phyloP scores from a whole-genome alignment of 2,888 invertebrate genomes.

The Sepiola atlantica region DNA sequence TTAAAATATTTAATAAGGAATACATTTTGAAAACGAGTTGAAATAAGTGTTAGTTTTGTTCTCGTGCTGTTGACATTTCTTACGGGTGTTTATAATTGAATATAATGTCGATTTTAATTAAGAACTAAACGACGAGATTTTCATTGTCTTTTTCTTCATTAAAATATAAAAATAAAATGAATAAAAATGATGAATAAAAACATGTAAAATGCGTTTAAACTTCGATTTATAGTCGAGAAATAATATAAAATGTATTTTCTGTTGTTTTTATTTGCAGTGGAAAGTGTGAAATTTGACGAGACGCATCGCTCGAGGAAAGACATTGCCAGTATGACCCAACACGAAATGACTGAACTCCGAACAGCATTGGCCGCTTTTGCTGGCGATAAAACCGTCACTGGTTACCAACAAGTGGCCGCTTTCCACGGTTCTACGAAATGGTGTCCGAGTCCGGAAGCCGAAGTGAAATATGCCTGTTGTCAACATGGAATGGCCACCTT shows the following conservation, averaged over 20 bases:
- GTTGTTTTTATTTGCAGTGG: not conserved
- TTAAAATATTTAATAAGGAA: too few relatives aligned
- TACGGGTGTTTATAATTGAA: too few relatives aligned
- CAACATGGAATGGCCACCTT: conserved; percentile 56
- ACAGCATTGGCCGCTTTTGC: conserved; percentile 51
- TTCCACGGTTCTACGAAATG: conserved; percentile 56
- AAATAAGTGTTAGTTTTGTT: too few relatives aligned
- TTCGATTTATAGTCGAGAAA: not conserved
- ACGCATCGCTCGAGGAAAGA: conserved; percentile 50
- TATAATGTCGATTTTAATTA: too few relatives aligned
- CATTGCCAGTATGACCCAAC: conserved; percentile 49
- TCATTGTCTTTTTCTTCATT: too few relatives aligned
- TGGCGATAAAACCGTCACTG: conserved; percentile 50
- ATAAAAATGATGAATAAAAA: too few relatives aligned
- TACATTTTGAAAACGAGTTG: too few relatives aligned
- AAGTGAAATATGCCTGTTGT: conserved; percentile 55
- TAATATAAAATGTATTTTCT: not conserved
- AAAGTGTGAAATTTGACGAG: conserved; percentile 1
- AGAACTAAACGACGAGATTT: too few relatives aligned
- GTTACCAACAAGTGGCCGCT: conserved; percentile 53
- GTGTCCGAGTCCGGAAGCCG: conserved; percentile 54
- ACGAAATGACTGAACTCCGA: conserved; percentile 53
- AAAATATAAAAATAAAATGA: too few relatives aligned
- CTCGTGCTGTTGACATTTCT: too few relatives aligned
- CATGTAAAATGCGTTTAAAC: not conserved